Base-by-base conservation (phyloP, 2,888 invertebrate species). In the Calameuta filiformis region DNA sequence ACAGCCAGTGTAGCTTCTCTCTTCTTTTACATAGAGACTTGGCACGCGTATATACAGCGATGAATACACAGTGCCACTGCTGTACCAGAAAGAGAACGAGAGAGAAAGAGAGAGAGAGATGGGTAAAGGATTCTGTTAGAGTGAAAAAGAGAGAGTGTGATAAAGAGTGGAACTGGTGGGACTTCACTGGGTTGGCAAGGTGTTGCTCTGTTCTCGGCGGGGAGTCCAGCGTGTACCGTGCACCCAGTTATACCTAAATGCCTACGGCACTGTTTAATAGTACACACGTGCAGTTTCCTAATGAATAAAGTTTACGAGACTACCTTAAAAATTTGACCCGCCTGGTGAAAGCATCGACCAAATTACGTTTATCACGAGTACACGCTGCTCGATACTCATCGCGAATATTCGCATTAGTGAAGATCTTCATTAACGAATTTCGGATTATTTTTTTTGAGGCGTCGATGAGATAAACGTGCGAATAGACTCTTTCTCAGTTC, bases 141-240 rank as follows among this genome's bases (percentile, higher is more conserved):
- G 56, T 23, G 80, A 30, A 71, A 78, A 73, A 71, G 73, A 76
- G 33, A 40, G 37, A 76, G 30, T 69, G 35, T n/a, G n/a, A 76
- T 30, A n/a, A 73, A 31, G 23, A 12, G 37, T 23, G 40, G 33
- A 73, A 68, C 35, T 3, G 73, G 35, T 11, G 23, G 68, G 40
- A 68, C 34, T 71, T 71, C 56, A 75, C 83, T 81, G 79, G 84
- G 81, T 76, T 80, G 83, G 82, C 80, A 83, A 80, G 82, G 80
- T 78, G 85, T 73, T 84, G 87, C 83, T 85, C 83, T 84, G 83
- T 83, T 85, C 82, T 81, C 85, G 78, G 84, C 83, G 85, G 88
- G 88, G 88, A 88, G 89, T 89, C 85, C 86, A 75, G 83, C 85
- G 85, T 85, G 87, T 84, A 84, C 83, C 85, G 87, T 85, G 87